Base-by-base conservation (phyloP, 1,140 invertebrate species). In the Calycopis cecrops region DNA sequence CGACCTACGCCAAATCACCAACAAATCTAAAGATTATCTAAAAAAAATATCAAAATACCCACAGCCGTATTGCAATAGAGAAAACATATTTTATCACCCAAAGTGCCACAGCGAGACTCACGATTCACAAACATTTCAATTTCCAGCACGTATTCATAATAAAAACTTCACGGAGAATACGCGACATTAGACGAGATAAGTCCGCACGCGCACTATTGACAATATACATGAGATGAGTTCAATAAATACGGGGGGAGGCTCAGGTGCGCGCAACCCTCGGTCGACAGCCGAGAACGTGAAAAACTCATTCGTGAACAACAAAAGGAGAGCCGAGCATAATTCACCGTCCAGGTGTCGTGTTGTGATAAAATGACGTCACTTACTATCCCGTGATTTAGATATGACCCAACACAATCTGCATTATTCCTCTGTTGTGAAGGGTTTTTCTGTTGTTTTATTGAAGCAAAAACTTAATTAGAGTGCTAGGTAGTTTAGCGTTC, bases 241-340 rank as follows among this genome's bases (percentile, higher is more conserved):
- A 73, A 80, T 73, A 79, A 72, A 76, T 62, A 71, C 55, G 55
- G 61, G 57, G 53, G 54, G 61, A 59, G 73, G 38, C 72, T 65
- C 79, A 82, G 79, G 76, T 82, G 79, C 71, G 70, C 65, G 63
- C 67, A 67, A 71, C 62, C 66, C 64, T 65, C 68, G 60, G 64
- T 58, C 62, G 63, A 53, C 49, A 63, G 69, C 54, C 66, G 67
- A 64, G 49, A 65, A 70, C 67, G 73, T 70, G 78, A 79, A 81
- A 79, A 77, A 81, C 72, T 81, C 76, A 73, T 78, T 77, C 71
- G 69, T 71, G 71, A 76, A 73, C 72, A 78, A 76, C 74, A 77
- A 76, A 74, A 76, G 71, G 55, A 47, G 40, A 42, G 40, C 40
- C 12, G 12, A 7, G 17, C 16, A 44, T 44, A 44, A 44, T 35